Percentiles rank a stretch among this genome's conserved stretches.
Conservation (phyloP, 1,140 invertebrate species). For the Geopemphigus sp. region DNA sequence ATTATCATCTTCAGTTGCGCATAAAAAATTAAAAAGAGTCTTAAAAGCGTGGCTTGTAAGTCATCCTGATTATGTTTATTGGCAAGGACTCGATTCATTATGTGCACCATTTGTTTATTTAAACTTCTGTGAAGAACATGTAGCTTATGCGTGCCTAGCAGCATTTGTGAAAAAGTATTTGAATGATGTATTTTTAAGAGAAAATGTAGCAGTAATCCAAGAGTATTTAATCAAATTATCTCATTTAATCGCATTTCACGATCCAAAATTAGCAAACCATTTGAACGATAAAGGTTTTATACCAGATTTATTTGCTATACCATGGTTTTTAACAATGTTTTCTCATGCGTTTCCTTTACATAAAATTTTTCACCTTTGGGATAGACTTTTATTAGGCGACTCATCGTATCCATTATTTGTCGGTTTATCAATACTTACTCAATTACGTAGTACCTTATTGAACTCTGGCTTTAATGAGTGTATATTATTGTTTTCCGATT, state of each 20-base stretch:
- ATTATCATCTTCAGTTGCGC: conserved; percentile 87
- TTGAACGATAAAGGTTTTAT: conserved; percentile 91
- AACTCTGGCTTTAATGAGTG: conserved; percentile 95
- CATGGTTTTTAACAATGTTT: conserved; percentile 99
- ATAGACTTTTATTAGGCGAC: conserved; percentile 89
- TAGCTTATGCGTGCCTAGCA: conserved; percentile 87
- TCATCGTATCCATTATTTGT: conserved; percentile 93
- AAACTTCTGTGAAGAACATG: conserved; percentile 97
- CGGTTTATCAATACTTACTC: conserved; percentile 87
- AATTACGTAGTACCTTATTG: conserved; percentile 79
- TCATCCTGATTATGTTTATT: conserved; percentile 96
- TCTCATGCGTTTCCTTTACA: conserved; percentile 97
- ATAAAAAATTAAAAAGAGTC: conserved; percentile 87
- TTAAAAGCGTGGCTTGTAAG: conserved; percentile 95
- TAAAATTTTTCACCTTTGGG: conserved; percentile 98
- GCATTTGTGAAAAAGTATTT: conserved; percentile 95
- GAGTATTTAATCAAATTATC: conserved; percentile 97
- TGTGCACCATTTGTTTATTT: conserved; percentile 95
- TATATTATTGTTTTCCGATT: conserved; percentile 93
- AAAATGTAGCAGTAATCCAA: conserved; percentile 95
- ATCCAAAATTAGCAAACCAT: conserved; percentile 89
- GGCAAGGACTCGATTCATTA: conserved; percentile 98
- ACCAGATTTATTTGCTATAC: conserved; percentile 98
- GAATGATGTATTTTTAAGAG: conserved; percentile 97
- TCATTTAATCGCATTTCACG: conserved; percentile 93